These are phyloP conservation scores for Aromia moschata DNA, from an alignment of 2,888 invertebrate species.

Conservation along the genomic window DNA sequence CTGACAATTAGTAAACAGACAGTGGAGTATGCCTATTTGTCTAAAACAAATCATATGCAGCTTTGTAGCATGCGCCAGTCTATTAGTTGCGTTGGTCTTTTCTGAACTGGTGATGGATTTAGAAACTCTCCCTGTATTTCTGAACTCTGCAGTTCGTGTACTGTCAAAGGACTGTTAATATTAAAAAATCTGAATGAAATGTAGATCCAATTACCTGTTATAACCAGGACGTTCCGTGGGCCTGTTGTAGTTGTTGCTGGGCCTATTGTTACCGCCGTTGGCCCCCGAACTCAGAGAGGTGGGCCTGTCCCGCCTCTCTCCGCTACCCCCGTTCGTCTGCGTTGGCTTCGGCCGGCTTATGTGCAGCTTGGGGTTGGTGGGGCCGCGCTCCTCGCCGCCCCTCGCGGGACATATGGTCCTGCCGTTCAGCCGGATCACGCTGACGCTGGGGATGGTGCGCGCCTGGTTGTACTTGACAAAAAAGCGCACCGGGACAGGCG, in stretches of 20 bases:
- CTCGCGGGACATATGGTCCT: slow-evolving; percentile 65
- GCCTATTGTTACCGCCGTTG: not conserved
- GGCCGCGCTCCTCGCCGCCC: slow-evolving; percentile 6
- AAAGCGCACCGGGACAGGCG: slow-evolving; percentile 67
- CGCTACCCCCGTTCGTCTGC: not conserved
- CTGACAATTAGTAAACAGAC: too few relatives aligned
- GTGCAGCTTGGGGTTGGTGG: slow-evolving; percentile 30
- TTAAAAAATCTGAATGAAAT: too few relatives aligned
- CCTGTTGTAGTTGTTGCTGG: not conserved
- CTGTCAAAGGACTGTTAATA: too few relatives aligned
- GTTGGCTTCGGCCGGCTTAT: slow-evolving; percentile 28
- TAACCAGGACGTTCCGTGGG: too few relatives aligned
- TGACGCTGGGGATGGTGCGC: slow-evolving; percentile 64
- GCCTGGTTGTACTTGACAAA: slow-evolving; percentile 69
- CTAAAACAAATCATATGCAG: too few relatives aligned
- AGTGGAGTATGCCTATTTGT: too few relatives aligned
- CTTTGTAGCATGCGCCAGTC: too few relatives aligned
- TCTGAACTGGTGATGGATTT: too few relatives aligned
- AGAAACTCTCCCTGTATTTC: too few relatives aligned
- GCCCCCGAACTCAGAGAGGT: not conserved
- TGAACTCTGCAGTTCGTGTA: too few relatives aligned
- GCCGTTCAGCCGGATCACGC: slow-evolving; percentile 68
- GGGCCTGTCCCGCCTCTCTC: not conserved
- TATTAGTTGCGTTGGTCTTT: too few relatives aligned
- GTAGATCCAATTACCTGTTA: too few relatives aligned